Conservation (phyloP, 2,113 vertebrate genomes). For the human (Homo sapiens) region GRCh38 chrX:88124501-88125000, state of each 20-base stretch:
- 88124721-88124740: not conserved
- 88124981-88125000: not conserved
- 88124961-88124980: not conserved
- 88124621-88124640: not conserved
- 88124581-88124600: not conserved
- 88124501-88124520: not conserved
- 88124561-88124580: not conserved
- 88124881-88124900: not conserved
- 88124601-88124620: not conserved
- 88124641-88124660: not conserved
- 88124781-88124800: not conserved
- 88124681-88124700: not conserved
- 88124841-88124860: not conserved
- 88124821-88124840: not conserved
- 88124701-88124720: not conserved
- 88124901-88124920: not conserved
- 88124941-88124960: not conserved
- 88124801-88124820: not conserved
- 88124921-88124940: not conserved
- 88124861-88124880: not conserved
- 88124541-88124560: not conserved
- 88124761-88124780: not conserved
- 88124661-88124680: not conserved
- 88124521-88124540: not conserved
- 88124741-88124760: not conserved